Base-by-base conservation (phyloP, 2,888 invertebrate genomes). In the Mactromeris polynyma region DNA sequence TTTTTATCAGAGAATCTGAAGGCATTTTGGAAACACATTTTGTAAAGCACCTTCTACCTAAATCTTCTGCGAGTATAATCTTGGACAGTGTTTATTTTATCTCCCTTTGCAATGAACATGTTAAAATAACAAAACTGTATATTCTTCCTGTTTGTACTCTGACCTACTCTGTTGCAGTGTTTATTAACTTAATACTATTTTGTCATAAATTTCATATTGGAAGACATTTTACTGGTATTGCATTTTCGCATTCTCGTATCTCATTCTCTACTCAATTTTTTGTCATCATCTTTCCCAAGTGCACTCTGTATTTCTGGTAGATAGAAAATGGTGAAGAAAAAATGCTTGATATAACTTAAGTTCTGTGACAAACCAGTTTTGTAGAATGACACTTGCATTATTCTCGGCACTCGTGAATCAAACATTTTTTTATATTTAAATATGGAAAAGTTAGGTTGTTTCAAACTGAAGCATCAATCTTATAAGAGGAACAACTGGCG, bases 131-230 rank as follows among this genome's bases (percentile, higher is more conserved):
- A 46, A 46, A 58, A 58, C 26, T 2, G 1, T 42, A 14, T 6
- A 6, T 58, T 7, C 58, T 58, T n/a, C 58, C 58, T 0, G 26
- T 64, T 64, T n/a, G n/a, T 64, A n/a, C 58, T 9, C 58, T 64
- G 58, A 33, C 73, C 73, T 33, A 36, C 36, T 4, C 36, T 73
- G 73, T 73, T 36, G 73, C 31, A 73, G 73, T 31, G 73, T 73
- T 73, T 36, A 33, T 73, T 73, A 36, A 73, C 73, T 73, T 36
- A 73, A 36, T 36, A 73, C 73, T 73, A 73, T 73, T 73, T 73
- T 73, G 33, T 73, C 73, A 73, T 73, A 73, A 73, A 73, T 73
- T 73, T 73, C 36, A 73, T 73, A 73, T 73, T 73, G 36, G 73
- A 73, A 73, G 33, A 36, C n/a, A 33, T 33, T 73, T 33, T 33